These are phyloP conservation scores for Euphysa ruthae DNA, from an alignment of 30 jellyfish, hydroid and myxozoan genomes.

Conservation along the genomic window DNA sequence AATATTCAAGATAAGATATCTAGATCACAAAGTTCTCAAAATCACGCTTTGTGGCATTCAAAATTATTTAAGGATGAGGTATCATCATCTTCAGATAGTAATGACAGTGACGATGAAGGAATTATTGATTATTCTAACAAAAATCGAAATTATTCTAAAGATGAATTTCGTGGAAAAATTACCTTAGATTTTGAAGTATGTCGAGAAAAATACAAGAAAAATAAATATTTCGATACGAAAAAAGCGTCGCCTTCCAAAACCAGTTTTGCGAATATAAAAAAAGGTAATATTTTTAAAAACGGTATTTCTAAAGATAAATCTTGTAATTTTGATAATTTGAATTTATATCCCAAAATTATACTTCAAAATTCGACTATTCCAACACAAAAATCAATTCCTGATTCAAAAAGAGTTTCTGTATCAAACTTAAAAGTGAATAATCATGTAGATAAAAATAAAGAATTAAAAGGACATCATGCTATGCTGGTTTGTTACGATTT, in stretches of 20 bases:
- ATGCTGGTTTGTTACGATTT: not conserved
- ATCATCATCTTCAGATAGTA: slow-evolving; percentile 1
- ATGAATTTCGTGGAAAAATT: not conserved
- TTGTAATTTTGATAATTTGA: too few species aligned
- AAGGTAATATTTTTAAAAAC: not conserved
- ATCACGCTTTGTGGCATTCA: not conserved
- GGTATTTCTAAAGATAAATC: not conserved
- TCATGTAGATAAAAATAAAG: not conserved
- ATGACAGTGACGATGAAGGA: not conserved
- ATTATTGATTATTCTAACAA: not conserved
- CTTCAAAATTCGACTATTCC: too few species aligned
- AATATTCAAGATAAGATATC: too few species aligned
- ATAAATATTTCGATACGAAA: too few species aligned
- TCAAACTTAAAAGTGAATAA: not conserved
- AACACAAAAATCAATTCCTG: too few species aligned
- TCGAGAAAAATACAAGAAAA: not conserved
- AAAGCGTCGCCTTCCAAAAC: not conserved
- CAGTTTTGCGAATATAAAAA: not conserved
- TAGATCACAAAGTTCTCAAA: not conserved
- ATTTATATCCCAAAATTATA: too few species aligned
- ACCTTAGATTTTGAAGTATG: not conserved
- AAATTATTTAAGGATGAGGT: not conserved
- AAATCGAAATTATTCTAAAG: not conserved
- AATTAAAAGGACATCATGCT: not conserved
- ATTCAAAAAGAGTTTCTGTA: too few species aligned